Conservation (phyloP, 2,888 invertebrate genomes). For the Emmelina monodactyla region DNA sequence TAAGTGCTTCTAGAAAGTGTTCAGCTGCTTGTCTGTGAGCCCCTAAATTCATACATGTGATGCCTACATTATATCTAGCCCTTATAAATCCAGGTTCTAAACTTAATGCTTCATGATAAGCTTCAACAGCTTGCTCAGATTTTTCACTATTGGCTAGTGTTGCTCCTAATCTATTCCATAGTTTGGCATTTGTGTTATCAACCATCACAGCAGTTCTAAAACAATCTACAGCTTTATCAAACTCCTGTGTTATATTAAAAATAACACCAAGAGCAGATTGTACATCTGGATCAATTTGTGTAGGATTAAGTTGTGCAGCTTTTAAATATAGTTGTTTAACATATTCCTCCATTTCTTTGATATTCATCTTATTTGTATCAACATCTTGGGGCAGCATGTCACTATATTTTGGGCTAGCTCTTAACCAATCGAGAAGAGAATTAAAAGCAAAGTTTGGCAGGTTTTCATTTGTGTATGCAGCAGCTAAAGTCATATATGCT, state of each 20-base stretch:
- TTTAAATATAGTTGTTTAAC: constrained; percentile 79
- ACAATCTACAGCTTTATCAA: constrained; percentile 96
- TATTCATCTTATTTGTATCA: constrained; percentile 39
- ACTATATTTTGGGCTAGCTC: constrained; percentile 81
- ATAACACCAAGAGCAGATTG: constrained; percentile 95
- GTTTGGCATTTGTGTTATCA: constrained; percentile 80
- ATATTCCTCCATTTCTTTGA: constrained; percentile 61
- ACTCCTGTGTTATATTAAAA: constrained; percentile 93
- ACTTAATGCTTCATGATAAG: constrained; percentile 90
- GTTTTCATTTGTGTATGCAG: constrained; percentile 96
- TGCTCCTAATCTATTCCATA: constrained; percentile 98
- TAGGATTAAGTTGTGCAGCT: constrained; percentile 80
- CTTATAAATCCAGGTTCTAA: constrained; percentile 95
- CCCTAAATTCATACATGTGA: constrained; percentile 95
- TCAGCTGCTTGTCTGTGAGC: constrained; percentile 96
- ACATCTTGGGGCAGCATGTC: constrained; percentile 71
- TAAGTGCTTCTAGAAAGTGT: constrained; percentile 92
- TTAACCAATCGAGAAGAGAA: constrained; percentile 80
- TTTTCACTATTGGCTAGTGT: constrained; percentile 94
- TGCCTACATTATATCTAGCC: constrained; percentile 96
- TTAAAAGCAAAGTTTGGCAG: constrained; percentile 89
- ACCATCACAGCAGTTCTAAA: constrained; percentile 89
- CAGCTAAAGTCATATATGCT: constrained; percentile 90
- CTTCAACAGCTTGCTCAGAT: constrained; percentile 95
- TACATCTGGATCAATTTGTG: constrained; percentile 84